Conservation (phyloP, 2,113 vertebrate species). For the Tichodroma muraria region DNA sequence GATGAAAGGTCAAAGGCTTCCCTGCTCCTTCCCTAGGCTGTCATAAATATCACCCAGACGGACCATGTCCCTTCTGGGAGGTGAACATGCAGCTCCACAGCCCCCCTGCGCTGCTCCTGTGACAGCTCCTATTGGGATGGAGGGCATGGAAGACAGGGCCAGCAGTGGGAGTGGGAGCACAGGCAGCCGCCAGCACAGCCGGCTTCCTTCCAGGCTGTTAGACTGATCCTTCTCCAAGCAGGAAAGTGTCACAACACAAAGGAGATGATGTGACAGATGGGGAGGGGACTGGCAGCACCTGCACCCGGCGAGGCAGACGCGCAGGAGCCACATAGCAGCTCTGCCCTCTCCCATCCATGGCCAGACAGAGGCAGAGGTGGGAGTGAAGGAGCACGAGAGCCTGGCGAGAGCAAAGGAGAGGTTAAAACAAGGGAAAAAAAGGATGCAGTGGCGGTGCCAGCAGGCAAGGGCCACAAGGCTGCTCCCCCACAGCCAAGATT, state of each 20-base stretch:
- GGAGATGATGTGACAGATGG: constrained; percentile 31
- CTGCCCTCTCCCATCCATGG: neutral
- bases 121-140: neutral
- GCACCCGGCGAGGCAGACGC: neutral
- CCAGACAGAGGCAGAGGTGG: neutral
- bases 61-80: neutral
- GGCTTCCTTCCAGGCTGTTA: constrained; percentile 48
- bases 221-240: constrained; percentile 49
- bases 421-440: neutral
- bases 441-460: neutral
- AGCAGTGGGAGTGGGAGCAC: neutral
- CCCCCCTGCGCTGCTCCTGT: fast-evolving
- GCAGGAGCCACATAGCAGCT: neutral
- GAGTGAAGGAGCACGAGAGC: neutral
- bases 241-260: constrained; percentile 50
- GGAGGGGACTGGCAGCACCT: constrained; percentile 7
- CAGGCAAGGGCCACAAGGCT: fast-evolving
- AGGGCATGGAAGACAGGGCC: constrained; percentile 15
- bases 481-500: neutral
- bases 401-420: neutral
- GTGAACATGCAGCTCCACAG: neutral
- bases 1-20: neutral
- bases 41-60: neutral
- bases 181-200: constrained; percentile 17
- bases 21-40: neutral